These are phyloP conservation scores for Psococerastis gibbosa DNA, from an alignment of 2,888 invertebrate genomes.

Conservation along the genomic window DNA sequence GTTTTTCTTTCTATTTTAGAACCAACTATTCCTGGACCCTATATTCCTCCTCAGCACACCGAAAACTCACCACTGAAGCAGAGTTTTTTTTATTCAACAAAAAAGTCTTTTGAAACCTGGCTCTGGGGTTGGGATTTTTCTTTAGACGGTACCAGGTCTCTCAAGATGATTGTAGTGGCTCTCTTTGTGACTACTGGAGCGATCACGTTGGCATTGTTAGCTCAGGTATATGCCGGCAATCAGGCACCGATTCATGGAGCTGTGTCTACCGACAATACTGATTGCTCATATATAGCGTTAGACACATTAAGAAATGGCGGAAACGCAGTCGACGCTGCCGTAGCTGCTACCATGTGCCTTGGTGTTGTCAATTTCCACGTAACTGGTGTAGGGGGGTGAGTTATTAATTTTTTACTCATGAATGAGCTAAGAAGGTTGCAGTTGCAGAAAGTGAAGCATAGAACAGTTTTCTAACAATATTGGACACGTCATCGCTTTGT, in stretches of 20 bases:
- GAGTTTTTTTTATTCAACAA: background rate
- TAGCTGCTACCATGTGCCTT: slow-evolving; percentile 52
- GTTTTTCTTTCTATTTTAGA: background rate
- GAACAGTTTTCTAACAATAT: too few relatives aligned
- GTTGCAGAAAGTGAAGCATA: too few relatives aligned
- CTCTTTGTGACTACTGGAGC: slow-evolving; percentile 44
- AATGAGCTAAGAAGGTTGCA: too few relatives aligned
- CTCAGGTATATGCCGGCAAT: slow-evolving; percentile 52
- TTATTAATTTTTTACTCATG: too few relatives aligned
- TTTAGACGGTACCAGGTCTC: slow-evolving; percentile 28
- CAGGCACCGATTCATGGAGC: slow-evolving; percentile 60
- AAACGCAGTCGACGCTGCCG: slow-evolving; percentile 58
- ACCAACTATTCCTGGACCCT: slow-evolving; percentile 7
- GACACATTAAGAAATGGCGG: slow-evolving; percentile 46
- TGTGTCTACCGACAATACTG: slow-evolving; percentile 45
- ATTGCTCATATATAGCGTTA: slow-evolving; percentile 53
- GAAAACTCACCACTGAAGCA: slow-evolving; percentile 6
- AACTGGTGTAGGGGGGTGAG: slow-evolving; percentile 59
- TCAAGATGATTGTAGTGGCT: slow-evolving; percentile 42
- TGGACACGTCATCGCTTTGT: too few relatives aligned
- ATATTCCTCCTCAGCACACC: slow-evolving; percentile 4
- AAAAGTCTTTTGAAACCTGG: background rate
- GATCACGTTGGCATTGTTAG: slow-evolving; percentile 48
- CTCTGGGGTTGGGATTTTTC: slow-evolving; percentile 1
- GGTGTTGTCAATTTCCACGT: slow-evolving; percentile 51